A percentile compares a stretch with the other conserved stretches of the same genome.
Evolutionary conservation across 1,140 invertebrate genomes (phyloP).

Genomic region (Zaprionus ghesquierei): DNA sequence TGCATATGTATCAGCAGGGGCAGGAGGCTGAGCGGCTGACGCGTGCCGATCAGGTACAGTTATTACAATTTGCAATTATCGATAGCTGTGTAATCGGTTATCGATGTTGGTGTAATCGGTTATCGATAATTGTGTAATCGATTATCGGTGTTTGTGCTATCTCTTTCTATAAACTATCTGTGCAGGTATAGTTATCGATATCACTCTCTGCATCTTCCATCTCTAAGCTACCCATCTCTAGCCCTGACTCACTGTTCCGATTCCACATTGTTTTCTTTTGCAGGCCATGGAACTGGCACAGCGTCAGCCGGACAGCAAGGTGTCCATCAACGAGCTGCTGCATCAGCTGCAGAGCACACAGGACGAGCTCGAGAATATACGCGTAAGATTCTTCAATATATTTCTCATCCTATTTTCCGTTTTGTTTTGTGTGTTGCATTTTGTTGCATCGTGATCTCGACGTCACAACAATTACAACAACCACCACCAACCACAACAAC

Average conservation of each 20-base stretch:
- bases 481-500: constrained; percentile 8
- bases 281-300: constrained; percentile 86
- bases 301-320: constrained; percentile 84
- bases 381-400: constrained; percentile 86
- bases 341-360: constrained; percentile 91
- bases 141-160: too few species aligned
- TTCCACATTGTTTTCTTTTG: constrained; percentile 24
- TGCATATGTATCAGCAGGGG: constrained; percentile 92
- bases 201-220: too few species aligned
- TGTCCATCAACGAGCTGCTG: constrained; percentile 90
- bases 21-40: constrained; percentile 90
- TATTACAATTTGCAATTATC: neutral
- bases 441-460: constrained; percentile 76
- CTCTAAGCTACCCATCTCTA: too few species aligned
- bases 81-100: neutral
- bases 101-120: neutral
- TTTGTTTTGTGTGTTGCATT: constrained; percentile 82
- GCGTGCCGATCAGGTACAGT: constrained; percentile 85
- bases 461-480: constrained; percentile 30
- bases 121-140: neutral
- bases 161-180: too few species aligned
- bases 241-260: neutral
- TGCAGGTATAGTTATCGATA: too few species aligned
- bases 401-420: constrained; percentile 80
- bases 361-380: constrained; percentile 91